Base-by-base conservation (phyloP, 1,140 invertebrate genomes). In the Lasaia peninsularis region DNA sequence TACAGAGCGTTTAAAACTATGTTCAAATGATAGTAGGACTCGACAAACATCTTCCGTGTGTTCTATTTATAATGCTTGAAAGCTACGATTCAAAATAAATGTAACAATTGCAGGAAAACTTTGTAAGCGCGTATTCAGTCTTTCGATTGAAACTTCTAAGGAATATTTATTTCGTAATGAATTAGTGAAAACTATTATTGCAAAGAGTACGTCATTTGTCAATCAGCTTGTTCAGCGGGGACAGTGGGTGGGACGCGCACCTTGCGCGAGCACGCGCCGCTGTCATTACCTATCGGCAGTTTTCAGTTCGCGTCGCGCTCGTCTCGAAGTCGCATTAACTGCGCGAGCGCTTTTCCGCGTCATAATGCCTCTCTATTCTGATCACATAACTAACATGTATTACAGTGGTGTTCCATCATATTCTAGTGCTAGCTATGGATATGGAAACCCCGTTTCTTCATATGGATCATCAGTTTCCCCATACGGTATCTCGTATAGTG, bases 351-450 rank as follows among this genome's bases (percentile, higher is more conserved):
- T 53, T 56, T 60, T 53, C 52, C 61, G 66, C 63, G 67, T 59
- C 57, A 88, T 63, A 63, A 92, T 92, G 92, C 91, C 91, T 53
- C 78, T 91, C 37, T 92, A 90, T 80, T 91, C 90, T 56, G 91
- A 92, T 71, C 80, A 89, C 48, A 89, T 85, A 58, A 78, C 90
- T 59, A 91, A 91, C 70, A 85, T 91, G 77, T 91, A 91, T 78
- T 91, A 91, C 62, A 81, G 89, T 71, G 88, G 88, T 59, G 75
- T 78, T 12, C 68, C 85, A n/a, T 76, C 80, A 16, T 80, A 80
- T 51, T 73, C 64, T 20, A 75, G 79, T 73, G 64, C 71, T 35
- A 63, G 78, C 10, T 85, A 84, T 55, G 72, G 71, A 64, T 82
- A 86, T 55, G 71, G 70, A 63, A 75, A 73, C 69, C 77, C 80